Conservation (phyloP, 2,797 vertebrate species). For the Oreochromis mossambicus region DNA sequence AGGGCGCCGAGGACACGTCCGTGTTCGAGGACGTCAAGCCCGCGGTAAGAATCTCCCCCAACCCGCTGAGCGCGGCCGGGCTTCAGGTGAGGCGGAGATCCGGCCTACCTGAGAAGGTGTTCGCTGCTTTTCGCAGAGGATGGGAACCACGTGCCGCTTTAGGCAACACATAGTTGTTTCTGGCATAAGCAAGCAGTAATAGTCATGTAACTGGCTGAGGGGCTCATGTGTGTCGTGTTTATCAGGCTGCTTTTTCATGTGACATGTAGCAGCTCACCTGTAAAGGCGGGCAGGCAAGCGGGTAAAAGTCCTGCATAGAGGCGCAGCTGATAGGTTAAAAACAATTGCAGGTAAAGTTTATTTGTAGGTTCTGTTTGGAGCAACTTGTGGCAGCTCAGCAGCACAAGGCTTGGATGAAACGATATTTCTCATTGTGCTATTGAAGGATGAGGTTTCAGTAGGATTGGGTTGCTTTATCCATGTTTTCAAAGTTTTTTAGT, state of each 20-base stretch:
- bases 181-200: not conserved
- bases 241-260: not conserved
- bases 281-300: fast-evolving
- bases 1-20: constrained; percentile 77
- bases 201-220: not conserved
- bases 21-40: constrained; percentile 92
- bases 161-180: not conserved
- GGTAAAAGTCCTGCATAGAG: not conserved
- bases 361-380: not conserved
- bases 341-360: not conserved
- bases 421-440: not conserved
- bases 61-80: not conserved
- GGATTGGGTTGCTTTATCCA: not conserved
- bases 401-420: not conserved
- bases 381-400: not conserved
- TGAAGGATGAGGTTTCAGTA: not conserved
- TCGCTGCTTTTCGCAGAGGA: not conserved
- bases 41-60: constrained; percentile 63
- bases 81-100: not conserved
- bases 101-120: not conserved
- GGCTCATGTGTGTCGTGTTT: not conserved
- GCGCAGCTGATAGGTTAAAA: not conserved
- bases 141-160: not conserved
- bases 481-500: not conserved
- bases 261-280: not conserved